A percentile compares a stretch with the other conserved stretches of the same genome.
These are phyloP conservation scores for Endotricha flammealis DNA, from an alignment of 2,888 invertebrate genomes.

Conservation along the genomic window DNA sequence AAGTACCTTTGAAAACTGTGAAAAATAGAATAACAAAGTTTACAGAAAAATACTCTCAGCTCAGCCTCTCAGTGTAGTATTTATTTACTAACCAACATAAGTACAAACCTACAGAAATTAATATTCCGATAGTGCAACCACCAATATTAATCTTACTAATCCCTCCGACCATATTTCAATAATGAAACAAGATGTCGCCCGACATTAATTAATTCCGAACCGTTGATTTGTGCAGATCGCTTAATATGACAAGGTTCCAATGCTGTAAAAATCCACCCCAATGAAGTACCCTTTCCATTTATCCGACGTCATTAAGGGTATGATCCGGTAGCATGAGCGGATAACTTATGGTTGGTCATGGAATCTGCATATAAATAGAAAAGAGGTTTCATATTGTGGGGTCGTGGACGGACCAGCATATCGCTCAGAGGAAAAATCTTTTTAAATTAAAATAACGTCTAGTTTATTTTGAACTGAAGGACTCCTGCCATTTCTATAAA, in stretches of 20 bases:
- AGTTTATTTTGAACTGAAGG: no score
- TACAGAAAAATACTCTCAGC: no score
- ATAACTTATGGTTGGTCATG: constrained; percentile 72
- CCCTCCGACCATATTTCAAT: constrained; percentile 51
- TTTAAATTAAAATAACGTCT: no score
- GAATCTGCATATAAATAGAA: constrained; percentile 77
- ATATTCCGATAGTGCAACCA: constrained; percentile 23
- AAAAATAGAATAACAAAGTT: no score
- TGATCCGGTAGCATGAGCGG: constrained; percentile 67
- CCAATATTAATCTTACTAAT: constrained; percentile 50
- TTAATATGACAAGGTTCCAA: constrained; percentile 48
- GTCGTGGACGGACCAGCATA: no score
- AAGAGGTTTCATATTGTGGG: constrained; percentile 47
- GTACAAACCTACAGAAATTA: constrained; percentile 6
- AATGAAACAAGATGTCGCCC: constrained; percentile 64
- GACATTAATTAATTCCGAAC: constrained; percentile 65
- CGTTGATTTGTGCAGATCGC: constrained; percentile 45
- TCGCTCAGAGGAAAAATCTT: no score
- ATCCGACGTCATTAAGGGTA: constrained; percentile 66
- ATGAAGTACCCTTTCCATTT: constrained; percentile 57
- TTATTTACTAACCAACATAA: neutral
- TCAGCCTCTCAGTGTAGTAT: no score
- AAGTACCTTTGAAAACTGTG: no score
- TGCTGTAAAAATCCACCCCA: constrained; percentile 46
- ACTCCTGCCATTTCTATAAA: no score